phyloP scores from a whole-genome alignment of 2,797 vertebrate species.

The Ceyx erithaca region DNA sequence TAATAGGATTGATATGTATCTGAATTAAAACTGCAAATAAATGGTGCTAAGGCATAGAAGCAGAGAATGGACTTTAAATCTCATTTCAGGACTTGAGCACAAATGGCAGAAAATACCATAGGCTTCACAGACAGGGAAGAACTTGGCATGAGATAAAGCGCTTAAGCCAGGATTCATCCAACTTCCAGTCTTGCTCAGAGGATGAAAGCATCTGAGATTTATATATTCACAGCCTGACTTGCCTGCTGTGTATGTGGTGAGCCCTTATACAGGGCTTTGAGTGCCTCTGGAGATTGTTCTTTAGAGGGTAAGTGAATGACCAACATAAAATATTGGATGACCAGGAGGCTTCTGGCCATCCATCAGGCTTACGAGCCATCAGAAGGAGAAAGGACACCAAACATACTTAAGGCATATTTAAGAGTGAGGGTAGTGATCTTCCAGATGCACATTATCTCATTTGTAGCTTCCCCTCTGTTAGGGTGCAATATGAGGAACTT shows the following conservation, averaged over 20 bases:
- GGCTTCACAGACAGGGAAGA: neutral
- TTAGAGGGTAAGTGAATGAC: neutral
- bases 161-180: neutral
- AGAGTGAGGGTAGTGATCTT: neutral
- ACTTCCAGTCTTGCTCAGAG: neutral
- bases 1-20: conserved; percentile 55
- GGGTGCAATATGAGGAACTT: neutral
- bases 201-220: conserved; percentile 14
- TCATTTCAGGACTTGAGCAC: neutral
- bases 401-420: neutral
- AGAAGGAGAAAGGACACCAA: neutral
- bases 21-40: conserved; percentile 45
- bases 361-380: neutral
- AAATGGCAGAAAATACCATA: neutral
- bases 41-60: neutral
- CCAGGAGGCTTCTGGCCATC: neutral
- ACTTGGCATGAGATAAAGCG: conserved; percentile 45
- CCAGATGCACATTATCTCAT: neutral
- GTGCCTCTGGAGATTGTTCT: neutral
- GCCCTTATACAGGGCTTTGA: neutral
- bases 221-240: neutral
- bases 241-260: neutral
- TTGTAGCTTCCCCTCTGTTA: neutral
- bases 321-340: neutral
- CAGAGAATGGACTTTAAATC: conserved; percentile 31